Base-by-base conservation (phyloP, 2,113 vertebrate species). In the Paraplagusia blochii region DNA sequence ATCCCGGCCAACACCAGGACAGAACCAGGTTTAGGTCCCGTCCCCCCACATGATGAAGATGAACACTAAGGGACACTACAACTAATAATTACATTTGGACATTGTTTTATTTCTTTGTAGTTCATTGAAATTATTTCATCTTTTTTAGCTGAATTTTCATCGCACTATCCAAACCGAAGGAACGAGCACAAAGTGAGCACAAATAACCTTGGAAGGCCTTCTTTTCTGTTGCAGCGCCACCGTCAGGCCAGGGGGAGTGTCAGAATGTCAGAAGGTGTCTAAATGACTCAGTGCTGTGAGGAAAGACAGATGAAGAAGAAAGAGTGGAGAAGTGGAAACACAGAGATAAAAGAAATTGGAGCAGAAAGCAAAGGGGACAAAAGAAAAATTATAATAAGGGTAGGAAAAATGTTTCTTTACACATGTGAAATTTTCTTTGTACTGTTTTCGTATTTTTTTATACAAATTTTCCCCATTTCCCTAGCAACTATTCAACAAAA, bases 251-350 rank as follows among this genome's bases (percentile, higher is more conserved):
- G 19, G 73, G 53, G 29, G 66, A 48, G n/a, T 29, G 67, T 22
- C 69, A n/a, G 60, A 29, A 29, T 29, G 22, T 29, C 22, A 29
- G 22, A 10, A 43, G 63, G 55, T 36, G 60, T 17, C 55, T 72
- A 65, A 68, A 66, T 71, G 55, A 52, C 29, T 81, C 73, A 79
- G 67, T 59, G 71, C 79, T 82, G 82, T 65, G 59, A 59, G 57
- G 62, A 79, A 63, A 68, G 76, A 77, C 70, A 79, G 66, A 29
- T 60, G 68, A 70, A 72, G 48, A 60, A 72, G 49, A 60, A 29
- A 17, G 40, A 39, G 49, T 14, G 43, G 57, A 45, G 59, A 68
- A 43, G 34, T 52, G 8, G 57, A 54, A 44, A 67, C 47, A 60
- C 42, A 44, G 38, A 71, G 63, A 9, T 60, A 46, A 54, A 29